These are phyloP conservation scores for Patella depressa DNA, from an alignment of 2,888 invertebrate genomes.

Conservation along the genomic window DNA sequence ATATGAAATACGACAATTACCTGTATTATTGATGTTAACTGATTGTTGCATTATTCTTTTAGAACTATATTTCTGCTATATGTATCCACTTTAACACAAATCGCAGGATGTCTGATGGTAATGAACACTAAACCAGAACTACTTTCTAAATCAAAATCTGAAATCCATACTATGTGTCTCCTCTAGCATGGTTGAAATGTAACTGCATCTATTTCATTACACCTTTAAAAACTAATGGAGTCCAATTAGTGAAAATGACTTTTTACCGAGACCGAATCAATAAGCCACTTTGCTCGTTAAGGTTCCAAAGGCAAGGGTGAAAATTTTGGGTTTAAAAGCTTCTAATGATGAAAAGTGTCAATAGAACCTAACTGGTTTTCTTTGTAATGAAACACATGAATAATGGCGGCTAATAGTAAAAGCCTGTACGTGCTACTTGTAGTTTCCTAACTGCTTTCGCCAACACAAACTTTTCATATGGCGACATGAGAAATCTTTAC, in stretches of 20 bases:
- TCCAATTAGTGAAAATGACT: slow-evolving; percentile 3
- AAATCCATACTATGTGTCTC: not conserved
- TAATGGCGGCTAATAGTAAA: slow-evolving; percentile 37
- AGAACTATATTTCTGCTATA: no score
- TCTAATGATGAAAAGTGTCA: slow-evolving; percentile 44
- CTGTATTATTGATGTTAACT: no score
- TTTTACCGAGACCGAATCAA: slow-evolving; percentile 17
- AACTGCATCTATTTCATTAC: slow-evolving; percentile 3
- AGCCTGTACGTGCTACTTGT: slow-evolving; percentile 27
- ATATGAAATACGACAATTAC: no score
- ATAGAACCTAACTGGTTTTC: slow-evolving; percentile 45
- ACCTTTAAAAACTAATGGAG: slow-evolving; percentile 10
- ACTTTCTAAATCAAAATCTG: no score
- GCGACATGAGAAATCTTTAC: slow-evolving; percentile 20
- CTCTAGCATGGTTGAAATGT: not conserved
- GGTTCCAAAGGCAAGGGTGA: slow-evolving; percentile 20
- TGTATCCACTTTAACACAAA: no score
- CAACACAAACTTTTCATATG: slow-evolving; percentile 16
- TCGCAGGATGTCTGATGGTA: no score
- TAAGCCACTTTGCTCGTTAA: slow-evolving; percentile 17
- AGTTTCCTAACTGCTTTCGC: slow-evolving; percentile 29
- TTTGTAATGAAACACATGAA: slow-evolving; percentile 32
- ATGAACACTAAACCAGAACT: no score
- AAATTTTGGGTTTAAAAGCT: slow-evolving; percentile 39
- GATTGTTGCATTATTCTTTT: no score